A percentile compares a stretch with the other conserved stretches of the same genome.
These are phyloP conservation scores for Dermatophagoides farinae DNA, from an alignment of 1,140 invertebrate species.

Conservation along the genomic window DNA sequence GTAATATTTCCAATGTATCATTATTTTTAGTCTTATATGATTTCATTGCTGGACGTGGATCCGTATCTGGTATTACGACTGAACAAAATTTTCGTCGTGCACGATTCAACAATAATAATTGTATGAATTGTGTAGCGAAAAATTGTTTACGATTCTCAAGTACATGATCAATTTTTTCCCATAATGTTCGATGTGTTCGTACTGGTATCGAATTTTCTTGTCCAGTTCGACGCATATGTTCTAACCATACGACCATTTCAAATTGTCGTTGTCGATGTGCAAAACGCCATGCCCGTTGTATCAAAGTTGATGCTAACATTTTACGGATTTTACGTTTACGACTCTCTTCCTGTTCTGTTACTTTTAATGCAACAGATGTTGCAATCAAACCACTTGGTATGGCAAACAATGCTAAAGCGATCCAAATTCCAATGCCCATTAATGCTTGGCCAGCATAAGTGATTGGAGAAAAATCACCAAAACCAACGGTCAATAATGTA, in stretches of 20 bases:
- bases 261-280: not conserved
- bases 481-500: slow-evolving; percentile 9
- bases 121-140: too few species aligned
- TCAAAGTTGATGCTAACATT: not conserved
- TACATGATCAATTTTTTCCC: not conserved
- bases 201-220: not conserved
- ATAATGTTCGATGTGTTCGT: not conserved
- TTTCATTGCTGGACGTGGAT: too few species aligned
- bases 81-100: too few species aligned
- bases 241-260: not conserved
- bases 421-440: not conserved
- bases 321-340: not conserved
- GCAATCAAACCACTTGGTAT: slow-evolving; percentile 5
- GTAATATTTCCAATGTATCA: too few species aligned
- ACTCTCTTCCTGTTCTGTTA: not conserved
- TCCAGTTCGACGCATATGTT: too few species aligned
- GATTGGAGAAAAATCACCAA: slow-evolving; percentile 1
- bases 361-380: not conserved
- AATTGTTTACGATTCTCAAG: not conserved
- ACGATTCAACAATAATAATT: too few species aligned
- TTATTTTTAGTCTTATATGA: too few species aligned
- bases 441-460: not conserved
- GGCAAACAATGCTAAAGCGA: slow-evolving; percentile 4
- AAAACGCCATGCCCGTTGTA: slow-evolving; percentile 5
- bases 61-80: too few species aligned